These are phyloP conservation scores for Oreochromis grahami DNA, from an alignment of 2,797 vertebrate species.

Conservation along the genomic window DNA sequence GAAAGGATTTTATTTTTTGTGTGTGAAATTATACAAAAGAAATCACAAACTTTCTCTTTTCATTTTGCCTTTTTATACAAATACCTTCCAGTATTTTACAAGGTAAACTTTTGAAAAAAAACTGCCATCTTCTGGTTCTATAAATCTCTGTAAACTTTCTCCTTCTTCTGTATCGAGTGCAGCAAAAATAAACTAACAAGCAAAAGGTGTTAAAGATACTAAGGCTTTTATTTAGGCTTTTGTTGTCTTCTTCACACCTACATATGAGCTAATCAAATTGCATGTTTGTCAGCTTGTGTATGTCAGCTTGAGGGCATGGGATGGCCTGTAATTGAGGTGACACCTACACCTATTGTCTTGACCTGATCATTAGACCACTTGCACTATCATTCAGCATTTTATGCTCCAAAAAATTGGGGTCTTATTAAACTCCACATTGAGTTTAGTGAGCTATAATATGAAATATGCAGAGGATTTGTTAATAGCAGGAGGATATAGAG, in stretches of 20 bases:
- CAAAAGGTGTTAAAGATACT: conserved; percentile 56
- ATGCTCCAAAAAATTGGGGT: neutral
- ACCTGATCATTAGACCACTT: conserved; percentile 53
- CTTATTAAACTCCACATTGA: neutral
- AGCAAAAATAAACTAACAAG: conserved; percentile 75
- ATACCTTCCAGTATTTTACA: neutral
- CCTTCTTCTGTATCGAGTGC: neutral
- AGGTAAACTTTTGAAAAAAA: neutral
- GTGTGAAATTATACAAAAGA: neutral
- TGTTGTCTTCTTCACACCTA: conserved; percentile 68
- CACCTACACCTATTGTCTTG: conserved; percentile 67
- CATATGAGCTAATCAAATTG: conserved; percentile 61
- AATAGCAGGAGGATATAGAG: neutral
- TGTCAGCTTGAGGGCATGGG: conserved; percentile 64
- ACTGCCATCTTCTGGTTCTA: neutral
- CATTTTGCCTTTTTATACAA: neutral
- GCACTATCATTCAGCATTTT: conserved; percentile 8
- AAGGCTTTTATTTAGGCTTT: conserved; percentile 64
- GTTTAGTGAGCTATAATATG: neutral
- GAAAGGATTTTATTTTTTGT: neutral
- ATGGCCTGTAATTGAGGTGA: conserved; percentile 67
- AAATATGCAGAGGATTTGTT: conserved; percentile 4
- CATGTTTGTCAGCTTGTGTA: conserved; percentile 68
- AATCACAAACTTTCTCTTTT: neutral
- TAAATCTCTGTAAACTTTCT: neutral